Conservation (phyloP, 1,140 invertebrate genomes). For the Orius insidiosus region DNA sequence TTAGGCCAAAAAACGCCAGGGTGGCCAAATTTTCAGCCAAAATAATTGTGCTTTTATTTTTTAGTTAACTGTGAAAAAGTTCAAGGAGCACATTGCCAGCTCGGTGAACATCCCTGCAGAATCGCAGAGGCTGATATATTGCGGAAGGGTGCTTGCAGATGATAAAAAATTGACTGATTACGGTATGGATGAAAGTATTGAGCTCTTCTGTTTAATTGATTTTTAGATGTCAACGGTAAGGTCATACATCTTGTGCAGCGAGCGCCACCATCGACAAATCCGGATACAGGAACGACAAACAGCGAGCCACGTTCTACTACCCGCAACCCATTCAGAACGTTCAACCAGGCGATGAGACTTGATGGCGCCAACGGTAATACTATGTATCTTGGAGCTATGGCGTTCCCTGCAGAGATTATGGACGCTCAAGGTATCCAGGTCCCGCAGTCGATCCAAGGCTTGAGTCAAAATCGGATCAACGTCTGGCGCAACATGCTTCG, state of each 20-base stretch:
- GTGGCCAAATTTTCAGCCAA: too few relatives aligned
- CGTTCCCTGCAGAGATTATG: conserved; percentile 35
- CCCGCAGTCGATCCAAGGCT: too few relatives aligned
- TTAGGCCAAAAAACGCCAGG: too few relatives aligned
- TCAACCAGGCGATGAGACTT: conserved; percentile 4
- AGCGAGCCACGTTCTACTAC: neutral
- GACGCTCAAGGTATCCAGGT: conserved; percentile 29
- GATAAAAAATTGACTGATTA: conserved; percentile 75
- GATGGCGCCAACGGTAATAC: conserved; percentile 26
- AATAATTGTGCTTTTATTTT: too few relatives aligned
- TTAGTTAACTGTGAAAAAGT: conserved; percentile 69
- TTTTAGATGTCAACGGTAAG: conserved; percentile 73
- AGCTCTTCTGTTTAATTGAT: too few relatives aligned
- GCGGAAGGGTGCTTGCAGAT: conserved; percentile 78
- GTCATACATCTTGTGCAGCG: conserved; percentile 86
- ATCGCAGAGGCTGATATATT: conserved; percentile 79
- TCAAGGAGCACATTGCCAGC: conserved; percentile 69
- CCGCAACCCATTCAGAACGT: conserved; percentile 1
- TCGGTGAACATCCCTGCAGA: conserved; percentile 58
- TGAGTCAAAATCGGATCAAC: too few relatives aligned
- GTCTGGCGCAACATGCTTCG: too few relatives aligned
- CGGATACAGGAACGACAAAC: conserved; percentile 12
- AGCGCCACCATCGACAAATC: conserved; percentile 33
- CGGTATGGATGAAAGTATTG: conserved; percentile 39
- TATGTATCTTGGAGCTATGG: conserved; percentile 46